Evolutionary conservation across 2,797 vertebrate species (phyloP).

Genomic region (Crocodylus rhombifer): DNA sequence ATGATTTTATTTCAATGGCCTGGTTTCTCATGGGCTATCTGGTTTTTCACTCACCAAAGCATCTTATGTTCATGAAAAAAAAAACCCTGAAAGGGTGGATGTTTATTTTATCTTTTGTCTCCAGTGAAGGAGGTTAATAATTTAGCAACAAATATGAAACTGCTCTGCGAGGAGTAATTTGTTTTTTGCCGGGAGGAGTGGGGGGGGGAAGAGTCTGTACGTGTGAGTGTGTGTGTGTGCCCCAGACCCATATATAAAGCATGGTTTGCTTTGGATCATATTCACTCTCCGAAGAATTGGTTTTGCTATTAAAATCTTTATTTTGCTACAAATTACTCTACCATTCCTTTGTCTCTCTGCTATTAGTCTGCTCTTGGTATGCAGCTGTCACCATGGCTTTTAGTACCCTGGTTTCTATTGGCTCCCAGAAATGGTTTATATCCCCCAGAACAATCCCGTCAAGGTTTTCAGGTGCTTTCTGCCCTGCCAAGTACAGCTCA

Average conservation of each 20-base stretch:
- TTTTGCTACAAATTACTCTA: slow-evolving; percentile 77
- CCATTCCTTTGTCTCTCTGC: slow-evolving; percentile 69
- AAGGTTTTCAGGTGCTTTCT: slow-evolving; percentile 69
- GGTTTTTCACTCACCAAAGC: slow-evolving; percentile 74
- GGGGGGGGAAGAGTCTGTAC: not conserved
- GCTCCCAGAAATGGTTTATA: slow-evolving; percentile 55
- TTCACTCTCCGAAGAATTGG: slow-evolving; percentile 73
- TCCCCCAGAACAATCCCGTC: slow-evolving; percentile 67
- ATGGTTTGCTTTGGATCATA: slow-evolving; percentile 59
- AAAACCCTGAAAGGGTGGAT: slow-evolving; percentile 31
- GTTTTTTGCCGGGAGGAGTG: not conserved
- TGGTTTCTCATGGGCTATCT: slow-evolving; percentile 31
- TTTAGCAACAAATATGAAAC: slow-evolving; percentile 65
- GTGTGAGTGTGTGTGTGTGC: not conserved
- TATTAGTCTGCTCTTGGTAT: slow-evolving; percentile 44
- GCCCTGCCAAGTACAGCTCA: slow-evolving; percentile 63
- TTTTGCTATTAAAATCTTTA: slow-evolving; percentile 82
- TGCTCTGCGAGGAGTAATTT: slow-evolving; percentile 29
- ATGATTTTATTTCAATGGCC: slow-evolving; percentile 51
- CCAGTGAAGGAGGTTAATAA: slow-evolving; percentile 59
- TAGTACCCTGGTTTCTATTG: slow-evolving; percentile 23
- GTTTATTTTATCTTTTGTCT: slow-evolving; percentile 76
- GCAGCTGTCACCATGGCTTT: slow-evolving; percentile 67
- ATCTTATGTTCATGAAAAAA: slow-evolving; percentile 13
- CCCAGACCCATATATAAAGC: slow-evolving; percentile 52